A percentile compares a stretch with the other conserved stretches of the same genome.
These are phyloP conservation scores for Syrrhaptes paradoxus DNA, from an alignment of 2,113 vertebrate species.

Conservation along the genomic window DNA sequence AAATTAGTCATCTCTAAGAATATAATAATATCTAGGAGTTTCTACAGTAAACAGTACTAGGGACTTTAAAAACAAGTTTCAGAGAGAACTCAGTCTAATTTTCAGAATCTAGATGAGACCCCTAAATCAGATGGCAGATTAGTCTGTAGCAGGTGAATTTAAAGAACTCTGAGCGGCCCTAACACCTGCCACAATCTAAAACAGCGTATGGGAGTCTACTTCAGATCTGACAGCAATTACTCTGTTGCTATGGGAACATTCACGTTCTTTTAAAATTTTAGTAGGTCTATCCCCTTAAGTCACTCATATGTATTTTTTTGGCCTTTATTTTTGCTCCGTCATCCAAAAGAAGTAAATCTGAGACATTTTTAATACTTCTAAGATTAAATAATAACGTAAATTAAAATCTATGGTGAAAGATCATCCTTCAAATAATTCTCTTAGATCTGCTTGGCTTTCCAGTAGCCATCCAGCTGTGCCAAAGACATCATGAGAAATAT, in stretches of 20 bases:
- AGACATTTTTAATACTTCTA: not conserved
- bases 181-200: not conserved
- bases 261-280: not conserved
- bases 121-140: not conserved
- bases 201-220: not conserved
- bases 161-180: not conserved
- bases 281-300: not conserved
- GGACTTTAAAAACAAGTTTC: not conserved
- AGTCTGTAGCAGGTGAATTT: not conserved
- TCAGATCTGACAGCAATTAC: not conserved
- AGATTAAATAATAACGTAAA: not conserved
- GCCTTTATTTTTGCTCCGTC: not conserved
- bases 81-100: not conserved
- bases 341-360: not conserved
- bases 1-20: constrained; percentile 3
- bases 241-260: constrained; percentile 28
- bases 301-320: not conserved
- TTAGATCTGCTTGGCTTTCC: not conserved
- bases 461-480: not conserved
- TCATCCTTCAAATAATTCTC: not conserved
- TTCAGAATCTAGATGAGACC: not conserved
- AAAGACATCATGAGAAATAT: not conserved
- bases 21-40: not conserved
- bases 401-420: not conserved
- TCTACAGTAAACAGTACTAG: not conserved